A percentile compares a stretch with the other conserved stretches of the same genome.
These are phyloP conservation scores for Dermatophagoides farinae DNA, from an alignment of 1,140 invertebrate species.

Conservation along the genomic window DNA sequence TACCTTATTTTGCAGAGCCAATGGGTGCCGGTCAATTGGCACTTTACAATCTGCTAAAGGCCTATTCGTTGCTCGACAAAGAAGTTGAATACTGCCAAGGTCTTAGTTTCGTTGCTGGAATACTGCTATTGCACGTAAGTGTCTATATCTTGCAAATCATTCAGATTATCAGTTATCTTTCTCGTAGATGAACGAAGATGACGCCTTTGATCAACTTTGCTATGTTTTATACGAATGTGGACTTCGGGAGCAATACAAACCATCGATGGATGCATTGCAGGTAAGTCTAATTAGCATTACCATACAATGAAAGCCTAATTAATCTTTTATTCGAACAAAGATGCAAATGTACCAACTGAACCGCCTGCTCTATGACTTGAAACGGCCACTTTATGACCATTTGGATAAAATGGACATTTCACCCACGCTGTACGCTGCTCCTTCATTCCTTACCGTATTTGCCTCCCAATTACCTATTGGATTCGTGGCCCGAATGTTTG, in stretches of 20 bases:
- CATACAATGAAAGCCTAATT: neutral
- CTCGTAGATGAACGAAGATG: constrained; percentile 60
- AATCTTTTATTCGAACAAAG: constrained; percentile 25
- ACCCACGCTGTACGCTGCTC: constrained; percentile 78
- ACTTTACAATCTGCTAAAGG: constrained; percentile 82
- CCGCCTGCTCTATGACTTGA: constrained; percentile 65
- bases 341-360: constrained; percentile 69
- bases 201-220: constrained; percentile 62
- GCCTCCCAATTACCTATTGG: constrained; percentile 88
- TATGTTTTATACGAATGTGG: constrained; percentile 76
- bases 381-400: constrained; percentile 64
- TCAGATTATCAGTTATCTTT: constrained; percentile 3
- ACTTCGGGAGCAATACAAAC: constrained; percentile 63
- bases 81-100: constrained; percentile 91
- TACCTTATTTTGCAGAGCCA: constrained; percentile 68
- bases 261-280: constrained; percentile 80
- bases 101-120: constrained; percentile 77
- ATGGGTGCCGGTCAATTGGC: constrained; percentile 73
- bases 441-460: constrained; percentile 86
- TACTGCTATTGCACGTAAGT: constrained; percentile 73
- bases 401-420: constrained; percentile 71
- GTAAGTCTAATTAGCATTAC: constrained; percentile 23
- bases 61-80: constrained; percentile 73
- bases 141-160: neutral
- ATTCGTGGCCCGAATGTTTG: constrained; percentile 78